Evolutionary conservation across 92 coral and sea anemone genomes (phyloP).

Genomic region (Parazoanthus darwini): DNA sequence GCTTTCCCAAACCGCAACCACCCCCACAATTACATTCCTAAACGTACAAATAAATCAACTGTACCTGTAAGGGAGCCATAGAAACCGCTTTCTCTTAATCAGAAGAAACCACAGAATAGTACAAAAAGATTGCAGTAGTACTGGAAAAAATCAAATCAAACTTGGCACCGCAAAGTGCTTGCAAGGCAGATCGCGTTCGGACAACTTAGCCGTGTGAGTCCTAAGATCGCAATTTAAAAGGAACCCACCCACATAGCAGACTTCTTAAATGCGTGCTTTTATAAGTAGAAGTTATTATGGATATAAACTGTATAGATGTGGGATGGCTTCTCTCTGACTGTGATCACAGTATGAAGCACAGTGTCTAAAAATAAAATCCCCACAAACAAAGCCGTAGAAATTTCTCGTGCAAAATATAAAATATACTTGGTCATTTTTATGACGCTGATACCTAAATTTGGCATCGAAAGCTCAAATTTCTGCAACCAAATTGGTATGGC

Average conservation of each 20-base stretch:
- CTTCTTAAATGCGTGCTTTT: background rate
- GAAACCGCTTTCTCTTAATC: background rate
- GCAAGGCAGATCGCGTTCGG: background rate
- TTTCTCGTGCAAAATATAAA: background rate
- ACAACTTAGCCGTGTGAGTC: background rate
- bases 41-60: background rate
- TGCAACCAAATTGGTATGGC: constrained; percentile 6
- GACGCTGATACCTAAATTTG: constrained; percentile 3
- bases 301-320: background rate
- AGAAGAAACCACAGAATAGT: background rate
- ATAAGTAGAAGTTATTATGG: constrained; percentile 12
- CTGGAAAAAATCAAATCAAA: background rate
- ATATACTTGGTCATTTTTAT: background rate
- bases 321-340: constrained; percentile 1
- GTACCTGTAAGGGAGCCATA: constrained; percentile 30
- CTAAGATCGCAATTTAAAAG: constrained; percentile 18
- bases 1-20: background rate
- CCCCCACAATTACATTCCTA: background rate
- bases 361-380: background rate
- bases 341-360: background rate
- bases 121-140: background rate
- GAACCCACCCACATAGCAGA: constrained; percentile 23
- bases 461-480: constrained; percentile 1
- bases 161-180: background rate
- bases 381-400: background rate